Conservation (phyloP, 64 coral and sea anemone species). For the Montipora cactus region DNA sequence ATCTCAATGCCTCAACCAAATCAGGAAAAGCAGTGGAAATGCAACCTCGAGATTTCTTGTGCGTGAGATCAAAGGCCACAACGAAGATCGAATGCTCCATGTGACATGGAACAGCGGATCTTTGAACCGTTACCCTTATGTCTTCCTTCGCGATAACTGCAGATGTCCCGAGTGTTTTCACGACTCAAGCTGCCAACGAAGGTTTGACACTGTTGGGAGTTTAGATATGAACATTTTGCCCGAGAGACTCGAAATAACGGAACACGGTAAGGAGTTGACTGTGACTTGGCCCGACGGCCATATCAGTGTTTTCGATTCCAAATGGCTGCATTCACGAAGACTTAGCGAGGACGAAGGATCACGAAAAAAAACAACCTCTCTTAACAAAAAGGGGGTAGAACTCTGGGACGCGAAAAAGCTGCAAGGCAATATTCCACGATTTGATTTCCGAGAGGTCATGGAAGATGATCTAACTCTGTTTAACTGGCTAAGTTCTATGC, state of each 20-base stretch:
- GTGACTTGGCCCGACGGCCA: conserved; percentile 67
- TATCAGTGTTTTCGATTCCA: conserved; percentile 28
- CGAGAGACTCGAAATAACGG: background rate
- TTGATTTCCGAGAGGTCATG: conserved; percentile 41
- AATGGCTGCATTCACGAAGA: conserved; percentile 59
- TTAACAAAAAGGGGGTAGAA: conserved; percentile 2
- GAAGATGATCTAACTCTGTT: conserved; percentile 23
- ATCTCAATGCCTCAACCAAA: background rate
- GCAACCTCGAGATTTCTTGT: conserved; percentile 2
- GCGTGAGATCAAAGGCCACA: conserved; percentile 8
- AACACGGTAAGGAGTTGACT: conserved; percentile 1
- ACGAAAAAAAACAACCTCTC: background rate
- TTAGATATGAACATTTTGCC: conserved; percentile 20
- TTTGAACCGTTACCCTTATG: conserved; percentile 59
- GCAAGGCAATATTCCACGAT: conserved; percentile 22
- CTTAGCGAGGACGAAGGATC: conserved; percentile 3
- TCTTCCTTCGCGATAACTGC: conserved; percentile 84
- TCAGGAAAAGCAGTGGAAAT: no score
- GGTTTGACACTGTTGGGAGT: conserved; percentile 50
- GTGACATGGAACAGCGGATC: conserved; percentile 64
- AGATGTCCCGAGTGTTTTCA: conserved; percentile 74
- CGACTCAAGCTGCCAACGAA: conserved; percentile 40
- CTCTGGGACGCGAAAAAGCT: conserved; percentile 1
- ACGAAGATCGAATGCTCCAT: conserved; percentile 31
- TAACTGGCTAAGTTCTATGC: conserved; percentile 45